Base-by-base conservation (phyloP, 1,140 invertebrate species). In the Drosophila obscura region DNA sequence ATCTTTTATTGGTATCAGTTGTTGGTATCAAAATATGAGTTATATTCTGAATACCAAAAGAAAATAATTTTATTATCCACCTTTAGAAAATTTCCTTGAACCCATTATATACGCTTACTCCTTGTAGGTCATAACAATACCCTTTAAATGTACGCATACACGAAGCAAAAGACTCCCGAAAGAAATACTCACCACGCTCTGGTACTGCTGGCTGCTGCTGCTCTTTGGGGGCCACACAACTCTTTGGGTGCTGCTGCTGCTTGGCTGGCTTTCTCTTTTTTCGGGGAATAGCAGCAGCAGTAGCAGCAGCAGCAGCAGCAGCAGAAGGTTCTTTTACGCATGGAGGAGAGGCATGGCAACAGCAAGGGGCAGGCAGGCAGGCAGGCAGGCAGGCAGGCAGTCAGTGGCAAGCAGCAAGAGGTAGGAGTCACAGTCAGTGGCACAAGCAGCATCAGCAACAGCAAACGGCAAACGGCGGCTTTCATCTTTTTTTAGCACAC, bases 401-500 rank as follows among this genome's bases (percentile, higher is more conserved):
- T 28, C 51, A 69, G 19, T 41, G 19, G 19, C 56, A 56, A 28
- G 51, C 58, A 44, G 28, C 58, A 48, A 49, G 5, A 26, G 24
- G 16, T 9, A 46, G 22, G 13, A 56, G 45, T 51, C 24, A 13
- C 50, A 64, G 31, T 46, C 55, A 52, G 49, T 55, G 41, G 55
- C 41, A 61, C 28, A 44, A 16, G 26, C 55, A 73, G 41, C 52
- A 16, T 19, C 55, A 73, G 41, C 52, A 50, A 11, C 72, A 31
- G 65, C 56, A 52, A 74, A 73, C 62, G 71, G 65, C 71, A 73
- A 78, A 72, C 53, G 66, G 62, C 78, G 85, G 73, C 73, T 77
- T 77, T 77, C 65, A 71, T 77, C 60, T 77, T 77, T 77, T 77
- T 77, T 77, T 77, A 88, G 78, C 80, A 79, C 79, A 87, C 79